These are phyloP conservation scores for Akabosia matsudoensis DNA, from an alignment of 1,140 invertebrate species.

Conservation along the genomic window DNA sequence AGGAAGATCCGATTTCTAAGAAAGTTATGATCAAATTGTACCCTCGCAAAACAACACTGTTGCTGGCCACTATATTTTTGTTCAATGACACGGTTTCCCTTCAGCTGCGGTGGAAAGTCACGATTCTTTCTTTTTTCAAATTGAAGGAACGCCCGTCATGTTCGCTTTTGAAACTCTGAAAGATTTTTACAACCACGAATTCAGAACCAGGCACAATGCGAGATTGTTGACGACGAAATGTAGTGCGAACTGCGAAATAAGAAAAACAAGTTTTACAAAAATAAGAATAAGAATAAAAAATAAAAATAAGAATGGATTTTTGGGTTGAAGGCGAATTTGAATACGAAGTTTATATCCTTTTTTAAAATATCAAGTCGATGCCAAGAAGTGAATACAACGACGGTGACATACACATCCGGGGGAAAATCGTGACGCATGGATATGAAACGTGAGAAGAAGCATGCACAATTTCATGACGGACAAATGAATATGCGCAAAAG, in stretches of 20 bases:
- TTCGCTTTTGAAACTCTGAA: not conserved
- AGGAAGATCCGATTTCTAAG: not conserved
- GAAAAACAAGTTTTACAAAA: not conserved
- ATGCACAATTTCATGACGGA: not conserved
- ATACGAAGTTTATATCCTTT: not conserved
- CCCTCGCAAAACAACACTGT: too few species aligned
- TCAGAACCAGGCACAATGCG: not conserved
- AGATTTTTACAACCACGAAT: not conserved
- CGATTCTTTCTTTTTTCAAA: not conserved
- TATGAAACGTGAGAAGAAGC: constrained; percentile 10
- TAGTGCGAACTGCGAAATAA: not conserved
- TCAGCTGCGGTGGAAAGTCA: constrained; percentile 4
- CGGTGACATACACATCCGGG: constrained; percentile 10
- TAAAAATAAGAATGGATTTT: not conserved
- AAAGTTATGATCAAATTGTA: not conserved
- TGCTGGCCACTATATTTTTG: too few species aligned
- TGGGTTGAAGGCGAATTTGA: not conserved
- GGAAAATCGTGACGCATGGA: constrained; percentile 16
- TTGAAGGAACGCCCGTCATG: not conserved
- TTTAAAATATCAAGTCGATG: too few species aligned
- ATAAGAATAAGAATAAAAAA: too few species aligned
- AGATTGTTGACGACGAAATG: constrained; percentile 1
- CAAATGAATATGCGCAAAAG: not conserved
- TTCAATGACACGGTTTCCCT: constrained; percentile 12
- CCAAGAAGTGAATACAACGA: not conserved